phyloP scores from a whole-genome alignment of 2,113 vertebrate genomes.

The Hippocampus guttulatus region DNA sequence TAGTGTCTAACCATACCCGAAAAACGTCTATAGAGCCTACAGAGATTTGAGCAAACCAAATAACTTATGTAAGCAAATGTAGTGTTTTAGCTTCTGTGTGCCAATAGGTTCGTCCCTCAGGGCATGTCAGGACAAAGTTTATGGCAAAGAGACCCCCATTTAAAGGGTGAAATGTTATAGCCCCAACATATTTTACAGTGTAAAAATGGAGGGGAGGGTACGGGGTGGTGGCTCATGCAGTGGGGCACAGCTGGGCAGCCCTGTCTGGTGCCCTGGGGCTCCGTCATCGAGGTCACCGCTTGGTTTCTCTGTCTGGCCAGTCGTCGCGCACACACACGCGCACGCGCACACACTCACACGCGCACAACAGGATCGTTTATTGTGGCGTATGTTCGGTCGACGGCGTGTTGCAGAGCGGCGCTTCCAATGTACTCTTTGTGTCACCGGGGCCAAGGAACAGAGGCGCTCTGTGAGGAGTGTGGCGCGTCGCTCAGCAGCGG shows the following conservation, averaged over 20 bases:
- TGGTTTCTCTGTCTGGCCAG: conserved; percentile 75
- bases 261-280: conserved; percentile 65
- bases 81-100: conserved; percentile 50
- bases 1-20: conserved; percentile 22
- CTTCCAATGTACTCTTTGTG: conserved; percentile 83
- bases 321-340: conserved; percentile 64
- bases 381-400: conserved; percentile 67
- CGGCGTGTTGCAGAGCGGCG: conserved; percentile 60
- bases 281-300: conserved; percentile 65
- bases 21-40: conserved; percentile 21
- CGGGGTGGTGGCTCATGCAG: conserved; percentile 18
- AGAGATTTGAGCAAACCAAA: conserved; percentile 22
- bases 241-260: conserved; percentile 71
- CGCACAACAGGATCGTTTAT: conserved; percentile 78
- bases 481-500: conserved; percentile 55
- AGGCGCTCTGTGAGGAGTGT: conserved; percentile 69
- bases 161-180: conserved; percentile 52
- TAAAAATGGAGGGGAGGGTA: conserved; percentile 37
- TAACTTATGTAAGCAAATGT: conserved; percentile 36
- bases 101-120: conserved; percentile 40
- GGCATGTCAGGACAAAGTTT: conserved; percentile 46
- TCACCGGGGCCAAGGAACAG: conserved; percentile 69
- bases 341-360: conserved; percentile 62
- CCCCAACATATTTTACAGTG: conserved; percentile 44
- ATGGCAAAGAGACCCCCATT: conserved; percentile 38